These are phyloP conservation scores for Muscina levida DNA, from an alignment of 2,888 invertebrate species.

Conservation along the genomic window DNA sequence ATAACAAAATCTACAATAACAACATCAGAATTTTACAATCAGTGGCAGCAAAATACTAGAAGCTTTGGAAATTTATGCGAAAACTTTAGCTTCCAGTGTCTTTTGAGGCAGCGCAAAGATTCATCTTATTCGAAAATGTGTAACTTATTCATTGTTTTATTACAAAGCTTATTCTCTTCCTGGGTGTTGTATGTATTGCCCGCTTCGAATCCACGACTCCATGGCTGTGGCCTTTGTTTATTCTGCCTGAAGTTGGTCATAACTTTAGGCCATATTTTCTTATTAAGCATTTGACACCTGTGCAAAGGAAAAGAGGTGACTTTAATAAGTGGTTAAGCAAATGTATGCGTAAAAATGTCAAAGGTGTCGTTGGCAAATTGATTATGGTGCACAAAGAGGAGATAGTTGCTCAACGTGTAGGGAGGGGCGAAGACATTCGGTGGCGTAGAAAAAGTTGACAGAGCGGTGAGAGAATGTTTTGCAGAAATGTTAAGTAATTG, in stretches of 20 bases:
- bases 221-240: conserved; percentile 18
- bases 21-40: background rate
- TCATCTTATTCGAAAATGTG: conserved; percentile 15
- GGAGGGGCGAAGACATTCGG: too few species aligned
- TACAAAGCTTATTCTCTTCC: conserved; percentile 43
- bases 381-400: conserved; percentile 33
- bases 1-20: background rate
- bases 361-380: conserved; percentile 51
- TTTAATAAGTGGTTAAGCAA: conserved; percentile 36
- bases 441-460: too few species aligned
- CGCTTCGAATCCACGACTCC: background rate
- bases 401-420: too few species aligned
- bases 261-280: conserved; percentile 51
- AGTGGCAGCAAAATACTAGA: background rate
- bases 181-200: too few species aligned
- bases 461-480: too few species aligned
- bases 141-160: conserved; percentile 62
- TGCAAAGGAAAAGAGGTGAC: background rate
- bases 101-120: conserved; percentile 29
- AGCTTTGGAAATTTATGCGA: conserved; percentile 58
- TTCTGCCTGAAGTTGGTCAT: conserved; percentile 24
- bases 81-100: conserved; percentile 49
- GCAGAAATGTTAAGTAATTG: too few species aligned
- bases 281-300: conserved; percentile 42
- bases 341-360: conserved; percentile 45